A percentile compares a stretch with the other conserved stretches of the same genome.
phyloP scores from a whole-genome alignment of 2,113 vertebrate species.

The Heteronetta atricapilla region DNA sequence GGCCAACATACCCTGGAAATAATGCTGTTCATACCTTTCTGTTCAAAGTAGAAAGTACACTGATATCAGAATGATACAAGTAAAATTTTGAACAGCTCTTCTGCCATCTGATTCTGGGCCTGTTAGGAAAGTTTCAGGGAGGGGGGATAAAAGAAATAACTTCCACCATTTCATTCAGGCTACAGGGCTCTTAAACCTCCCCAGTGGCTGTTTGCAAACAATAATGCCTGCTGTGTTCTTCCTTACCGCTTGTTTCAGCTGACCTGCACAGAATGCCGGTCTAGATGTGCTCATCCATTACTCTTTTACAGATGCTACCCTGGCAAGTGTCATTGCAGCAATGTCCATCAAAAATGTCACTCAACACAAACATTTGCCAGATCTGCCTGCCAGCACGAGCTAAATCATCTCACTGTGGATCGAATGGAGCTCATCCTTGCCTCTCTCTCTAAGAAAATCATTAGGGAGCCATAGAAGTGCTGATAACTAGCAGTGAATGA shows the following conservation, averaged over 20 bases:
- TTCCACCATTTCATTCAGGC: not conserved
- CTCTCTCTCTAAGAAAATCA: not conserved
- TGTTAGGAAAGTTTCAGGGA: not conserved
- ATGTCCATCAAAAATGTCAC: not conserved
- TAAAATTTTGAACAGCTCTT: not conserved
- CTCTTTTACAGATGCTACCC: not conserved
- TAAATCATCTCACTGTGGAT: not conserved
- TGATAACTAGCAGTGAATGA: not conserved
- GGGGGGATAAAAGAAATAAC: accelerated
- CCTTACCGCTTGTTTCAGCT: not conserved
- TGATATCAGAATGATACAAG: not conserved
- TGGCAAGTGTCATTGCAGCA: not conserved
- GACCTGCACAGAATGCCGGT: not conserved
- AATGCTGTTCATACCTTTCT: not conserved
- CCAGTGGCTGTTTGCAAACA: not conserved
- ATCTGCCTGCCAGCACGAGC: not conserved
- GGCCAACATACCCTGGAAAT: not conserved
- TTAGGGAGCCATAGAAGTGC: not conserved
- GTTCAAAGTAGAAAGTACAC: not conserved
- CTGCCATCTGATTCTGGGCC: not conserved
- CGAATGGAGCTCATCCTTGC: not conserved
- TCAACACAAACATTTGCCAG: not conserved
- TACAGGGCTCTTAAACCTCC: not conserved
- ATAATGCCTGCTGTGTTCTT: not conserved
- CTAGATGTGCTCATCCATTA: not conserved